Conservation (phyloP, 2,113 vertebrate species). For the Motacilla tschutschensis region DNA sequence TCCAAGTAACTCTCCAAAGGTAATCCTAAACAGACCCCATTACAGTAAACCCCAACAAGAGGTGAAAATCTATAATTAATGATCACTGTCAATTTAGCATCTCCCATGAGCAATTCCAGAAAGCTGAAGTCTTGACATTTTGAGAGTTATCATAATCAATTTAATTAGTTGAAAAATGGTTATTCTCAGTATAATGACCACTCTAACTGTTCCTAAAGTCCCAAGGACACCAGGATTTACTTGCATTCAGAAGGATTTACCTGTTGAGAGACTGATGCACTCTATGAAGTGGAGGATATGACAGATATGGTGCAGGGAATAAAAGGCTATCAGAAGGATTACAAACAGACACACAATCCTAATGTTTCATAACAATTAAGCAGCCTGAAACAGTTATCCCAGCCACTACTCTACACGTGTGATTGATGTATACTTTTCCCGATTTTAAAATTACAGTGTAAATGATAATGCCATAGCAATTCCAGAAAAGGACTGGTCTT, state of each 20-base stretch:
- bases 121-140: conserved; percentile 26
- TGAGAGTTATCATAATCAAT: conserved; percentile 33
- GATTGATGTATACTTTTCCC: conserved; percentile 4
- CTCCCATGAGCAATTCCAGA: background rate
- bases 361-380: conserved; percentile 11
- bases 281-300: background rate
- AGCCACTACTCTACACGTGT: background rate
- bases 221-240: background rate
- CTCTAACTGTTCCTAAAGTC: background rate
- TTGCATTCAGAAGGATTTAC: background rate
- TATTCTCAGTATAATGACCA: conserved; percentile 31
- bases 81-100: conserved; percentile 33
- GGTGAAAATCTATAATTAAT: conserved; percentile 44
- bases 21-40: background rate
- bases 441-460: conserved; percentile 7
- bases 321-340: background rate
- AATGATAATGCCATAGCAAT: background rate
- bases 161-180: conserved; percentile 50
- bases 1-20: background rate
- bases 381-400: conserved; percentile 11
- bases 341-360: background rate
- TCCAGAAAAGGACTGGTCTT: background rate
- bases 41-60: background rate
- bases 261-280: background rate
- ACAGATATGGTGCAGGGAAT: background rate